These are phyloP conservation scores for Triplophysa tibetana DNA, from an alignment of 2,113 vertebrate genomes.

Conservation along the genomic window DNA sequence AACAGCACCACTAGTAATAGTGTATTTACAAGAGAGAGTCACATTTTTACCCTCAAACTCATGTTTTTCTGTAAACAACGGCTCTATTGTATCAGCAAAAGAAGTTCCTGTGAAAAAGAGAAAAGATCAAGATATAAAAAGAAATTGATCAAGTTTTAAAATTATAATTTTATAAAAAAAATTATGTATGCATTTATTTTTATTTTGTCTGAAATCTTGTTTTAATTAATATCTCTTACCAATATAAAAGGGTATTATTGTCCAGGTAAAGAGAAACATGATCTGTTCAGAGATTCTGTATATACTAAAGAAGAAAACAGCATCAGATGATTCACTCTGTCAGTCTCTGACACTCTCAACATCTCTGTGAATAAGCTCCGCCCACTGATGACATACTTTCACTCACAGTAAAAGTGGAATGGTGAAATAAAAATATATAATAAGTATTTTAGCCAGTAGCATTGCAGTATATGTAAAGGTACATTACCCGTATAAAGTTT, in stretches of 20 bases:
- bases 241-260: not conserved
- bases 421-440: too few species aligned
- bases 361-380: not conserved
- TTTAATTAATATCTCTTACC: not conserved
- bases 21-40: slow-evolving; percentile 28
- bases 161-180: too few species aligned
- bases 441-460: too few species aligned
- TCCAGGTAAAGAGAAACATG: not conserved
- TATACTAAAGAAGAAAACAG: too few species aligned
- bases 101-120: not conserved
- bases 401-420: too few species aligned
- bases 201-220: not conserved
- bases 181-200: not conserved
- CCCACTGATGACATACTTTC: not conserved
- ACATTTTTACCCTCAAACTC: not conserved
- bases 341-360: not conserved
- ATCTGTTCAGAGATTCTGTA: not conserved
- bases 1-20: not conserved
- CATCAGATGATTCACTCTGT: not conserved
- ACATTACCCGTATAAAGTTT: too few species aligned
- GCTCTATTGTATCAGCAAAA: not conserved
- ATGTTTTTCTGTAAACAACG: not conserved
- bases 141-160: not conserved
- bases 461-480: too few species aligned
- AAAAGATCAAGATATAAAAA: not conserved